Percentiles rank a stretch among this genome's conserved stretches.
Conservation (phyloP, 2,797 vertebrate genomes). For the Microctenopoma steveboyesi region DNA sequence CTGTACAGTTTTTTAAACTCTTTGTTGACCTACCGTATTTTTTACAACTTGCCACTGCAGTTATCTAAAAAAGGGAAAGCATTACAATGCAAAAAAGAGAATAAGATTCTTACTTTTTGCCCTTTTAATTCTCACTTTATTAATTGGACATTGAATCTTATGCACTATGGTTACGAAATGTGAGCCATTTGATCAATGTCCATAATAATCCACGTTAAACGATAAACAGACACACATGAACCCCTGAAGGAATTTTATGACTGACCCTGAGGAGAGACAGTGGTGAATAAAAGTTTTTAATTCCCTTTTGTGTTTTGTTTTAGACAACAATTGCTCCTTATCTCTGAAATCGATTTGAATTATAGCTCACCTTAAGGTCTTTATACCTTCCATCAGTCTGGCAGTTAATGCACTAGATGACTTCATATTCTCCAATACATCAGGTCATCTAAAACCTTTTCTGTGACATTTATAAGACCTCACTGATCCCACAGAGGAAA, state of each 20-base stretch:
- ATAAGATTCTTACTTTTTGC: too few species aligned
- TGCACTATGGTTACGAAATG: not conserved
- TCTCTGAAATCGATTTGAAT: slow-evolving; percentile 35
- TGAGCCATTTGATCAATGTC: not conserved
- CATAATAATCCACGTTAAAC: not conserved
- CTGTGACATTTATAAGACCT: slow-evolving; percentile 70
- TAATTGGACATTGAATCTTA: not conserved
- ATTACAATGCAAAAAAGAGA: not conserved
- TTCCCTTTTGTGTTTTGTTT: not conserved
- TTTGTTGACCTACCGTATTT: slow-evolving; percentile 35
- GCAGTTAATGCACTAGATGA: slow-evolving; percentile 28
- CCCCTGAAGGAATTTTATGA: slow-evolving; percentile 4
- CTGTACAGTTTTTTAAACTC: slow-evolving; percentile 52
- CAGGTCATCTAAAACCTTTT: slow-evolving; percentile 46
- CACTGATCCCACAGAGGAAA: slow-evolving; percentile 51
- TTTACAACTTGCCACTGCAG: not conserved
- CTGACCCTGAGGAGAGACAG: not conserved
- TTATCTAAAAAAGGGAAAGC: not conserved
- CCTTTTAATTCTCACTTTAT: slow-evolving; percentile 1
- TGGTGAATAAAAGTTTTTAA: slow-evolving; percentile 11
- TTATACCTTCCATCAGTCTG: slow-evolving; percentile 29
- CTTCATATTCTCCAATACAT: slow-evolving; percentile 50
- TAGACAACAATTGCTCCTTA: slow-evolving; percentile 26
- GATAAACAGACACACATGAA: slow-evolving; percentile 16
- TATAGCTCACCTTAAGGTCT: slow-evolving; percentile 30